These are phyloP conservation scores for Chloebia gouldiae DNA, from an alignment of 2,113 vertebrate genomes.

Conservation along the genomic window DNA sequence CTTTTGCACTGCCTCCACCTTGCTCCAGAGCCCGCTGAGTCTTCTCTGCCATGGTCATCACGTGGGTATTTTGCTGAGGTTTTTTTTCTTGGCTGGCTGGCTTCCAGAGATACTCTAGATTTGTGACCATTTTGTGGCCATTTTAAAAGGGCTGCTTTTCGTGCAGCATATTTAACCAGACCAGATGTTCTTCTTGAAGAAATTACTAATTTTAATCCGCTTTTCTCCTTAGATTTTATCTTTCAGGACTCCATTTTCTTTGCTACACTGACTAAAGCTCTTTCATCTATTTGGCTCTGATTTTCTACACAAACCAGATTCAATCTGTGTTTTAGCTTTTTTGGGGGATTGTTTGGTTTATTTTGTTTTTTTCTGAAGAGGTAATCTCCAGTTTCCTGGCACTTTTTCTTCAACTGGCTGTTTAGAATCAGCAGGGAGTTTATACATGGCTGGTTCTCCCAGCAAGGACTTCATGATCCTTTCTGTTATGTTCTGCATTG, in stretches of 20 bases:
- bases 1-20: background rate
- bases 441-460: background rate
- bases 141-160: background rate
- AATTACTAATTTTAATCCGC: conserved; percentile 18
- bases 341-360: background rate
- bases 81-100: background rate
- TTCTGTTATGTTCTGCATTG: background rate
- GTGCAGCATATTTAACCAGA: background rate
- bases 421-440: background rate
- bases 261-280: background rate
- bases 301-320: conserved; percentile 24
- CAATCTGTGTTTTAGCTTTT: background rate
- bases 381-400: conserved; percentile 5
- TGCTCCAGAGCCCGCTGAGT: background rate
- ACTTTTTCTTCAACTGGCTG: background rate
- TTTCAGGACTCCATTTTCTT: background rate
- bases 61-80: background rate
- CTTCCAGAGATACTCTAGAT: background rate
- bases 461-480: background rate
- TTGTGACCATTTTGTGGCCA: background rate
- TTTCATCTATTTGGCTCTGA: background rate
- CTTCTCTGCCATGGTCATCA: background rate
- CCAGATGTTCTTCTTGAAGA: conserved; percentile 37
- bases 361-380: background rate
- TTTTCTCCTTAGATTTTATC: conserved; percentile 19